phyloP scores from a whole-genome alignment of 2,797 vertebrate species.

The Falco cherrug region DNA sequence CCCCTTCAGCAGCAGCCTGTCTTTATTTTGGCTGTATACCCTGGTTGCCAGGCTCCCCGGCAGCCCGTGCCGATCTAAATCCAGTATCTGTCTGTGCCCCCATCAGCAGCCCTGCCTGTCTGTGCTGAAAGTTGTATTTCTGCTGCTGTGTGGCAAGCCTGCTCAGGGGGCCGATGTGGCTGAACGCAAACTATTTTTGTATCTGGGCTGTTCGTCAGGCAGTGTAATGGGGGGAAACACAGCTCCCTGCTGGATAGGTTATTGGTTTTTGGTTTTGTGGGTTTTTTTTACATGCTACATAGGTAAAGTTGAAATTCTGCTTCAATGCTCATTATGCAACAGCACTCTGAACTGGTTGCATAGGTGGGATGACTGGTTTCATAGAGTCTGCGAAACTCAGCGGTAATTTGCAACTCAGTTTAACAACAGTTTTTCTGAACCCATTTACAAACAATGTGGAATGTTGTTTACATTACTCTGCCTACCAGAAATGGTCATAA shows the following conservation, averaged over 20 bases:
- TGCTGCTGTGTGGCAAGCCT: not conserved
- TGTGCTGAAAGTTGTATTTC: not conserved
- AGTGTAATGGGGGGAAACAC: not conserved
- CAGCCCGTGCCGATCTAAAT: not conserved
- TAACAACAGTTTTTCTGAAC: not conserved
- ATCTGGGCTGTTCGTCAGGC: not conserved
- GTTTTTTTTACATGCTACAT: not conserved
- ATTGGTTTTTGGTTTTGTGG: too few relatives aligned
- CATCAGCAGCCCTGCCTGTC: not conserved
- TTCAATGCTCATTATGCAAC: not conserved
- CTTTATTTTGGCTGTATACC: not conserved
- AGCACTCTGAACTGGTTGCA: rapidly evolving
- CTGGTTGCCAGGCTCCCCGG: rapidly evolving
- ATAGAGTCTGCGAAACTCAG: not conserved
- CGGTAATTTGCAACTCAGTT: not conserved
- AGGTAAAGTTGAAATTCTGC: not conserved
- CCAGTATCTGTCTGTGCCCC: not conserved
- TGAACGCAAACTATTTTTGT: not conserved
- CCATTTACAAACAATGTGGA: not conserved
- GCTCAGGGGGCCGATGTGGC: not conserved
- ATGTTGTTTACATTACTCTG: not conserved
- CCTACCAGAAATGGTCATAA: not conserved
- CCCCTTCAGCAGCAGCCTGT: not conserved
- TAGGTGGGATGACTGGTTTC: not conserved
- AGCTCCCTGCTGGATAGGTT: not conserved